Evolutionary conservation across 2,797 vertebrate genomes (phyloP).

Genomic region (Brachymystax lenok): DNA sequence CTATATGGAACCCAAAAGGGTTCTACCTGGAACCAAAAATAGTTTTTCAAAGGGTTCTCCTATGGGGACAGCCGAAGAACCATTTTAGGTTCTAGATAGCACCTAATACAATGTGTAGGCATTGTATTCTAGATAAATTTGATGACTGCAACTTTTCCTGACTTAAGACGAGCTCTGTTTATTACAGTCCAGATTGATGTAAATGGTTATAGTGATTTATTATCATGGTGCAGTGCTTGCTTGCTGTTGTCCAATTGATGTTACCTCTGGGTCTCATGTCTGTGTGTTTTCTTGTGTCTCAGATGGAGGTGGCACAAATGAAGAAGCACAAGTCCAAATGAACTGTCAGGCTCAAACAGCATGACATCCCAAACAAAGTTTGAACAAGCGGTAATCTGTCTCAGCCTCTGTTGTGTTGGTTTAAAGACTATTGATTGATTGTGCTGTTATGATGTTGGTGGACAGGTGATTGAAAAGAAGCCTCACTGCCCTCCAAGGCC

Average conservation of each 20-base stretch:
- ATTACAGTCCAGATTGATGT: too few relatives aligned
- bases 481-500: conserved; percentile 70
- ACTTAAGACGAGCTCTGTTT: too few relatives aligned
- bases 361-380: background rate
- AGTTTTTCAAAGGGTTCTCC: background rate
- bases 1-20: too few relatives aligned
- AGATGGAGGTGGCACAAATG: conserved; percentile 96
- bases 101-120: too few relatives aligned
- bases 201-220: too few relatives aligned
- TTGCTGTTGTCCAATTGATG: too few relatives aligned
- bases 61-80: background rate
- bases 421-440: background rate
- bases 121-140: too few relatives aligned
- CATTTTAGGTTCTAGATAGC: too few relatives aligned
- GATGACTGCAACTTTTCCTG: too few relatives aligned
- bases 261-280: background rate
- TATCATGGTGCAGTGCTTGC: too few relatives aligned
- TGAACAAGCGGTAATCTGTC: background rate
- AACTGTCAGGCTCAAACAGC: conserved; percentile 37
- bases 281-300: conserved; percentile 30
- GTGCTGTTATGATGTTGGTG: background rate
- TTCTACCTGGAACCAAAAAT: too few relatives aligned
- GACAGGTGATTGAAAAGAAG: conserved; percentile 78
- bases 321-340: conserved; percentile 94
- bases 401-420: background rate